Conservation (phyloP, 2,113 vertebrate species). For the Thamnophis sirtalis region DNA sequence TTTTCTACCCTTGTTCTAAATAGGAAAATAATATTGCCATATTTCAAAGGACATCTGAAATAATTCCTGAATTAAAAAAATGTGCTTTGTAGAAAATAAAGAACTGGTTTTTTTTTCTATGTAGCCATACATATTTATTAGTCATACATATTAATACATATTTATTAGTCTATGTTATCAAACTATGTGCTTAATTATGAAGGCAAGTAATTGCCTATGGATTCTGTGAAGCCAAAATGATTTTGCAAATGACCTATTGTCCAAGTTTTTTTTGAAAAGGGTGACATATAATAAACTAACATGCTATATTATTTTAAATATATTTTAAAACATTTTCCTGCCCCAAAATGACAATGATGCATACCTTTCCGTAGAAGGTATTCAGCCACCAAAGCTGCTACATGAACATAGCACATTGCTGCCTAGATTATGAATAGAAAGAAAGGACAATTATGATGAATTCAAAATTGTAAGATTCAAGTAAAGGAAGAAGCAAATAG, state of each 20-base stretch:
- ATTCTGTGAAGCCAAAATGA: background rate
- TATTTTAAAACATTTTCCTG: background rate
- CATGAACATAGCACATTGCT: slow-evolving; percentile 94
- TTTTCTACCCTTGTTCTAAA: background rate
- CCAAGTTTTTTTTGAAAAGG: background rate
- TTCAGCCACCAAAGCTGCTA: slow-evolving; percentile 91
- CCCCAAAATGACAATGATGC: background rate
- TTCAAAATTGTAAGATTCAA: background rate
- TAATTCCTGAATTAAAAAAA: background rate
- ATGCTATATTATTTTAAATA: background rate
- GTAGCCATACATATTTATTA: background rate
- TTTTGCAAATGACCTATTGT: background rate
- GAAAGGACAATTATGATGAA: background rate
- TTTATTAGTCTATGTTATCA: background rate
- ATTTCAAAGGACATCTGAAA: background rate
- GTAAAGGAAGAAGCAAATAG: background rate
- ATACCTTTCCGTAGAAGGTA: slow-evolving; percentile 93
- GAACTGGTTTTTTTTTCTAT: background rate
- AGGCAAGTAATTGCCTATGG: background rate
- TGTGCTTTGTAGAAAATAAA: background rate
- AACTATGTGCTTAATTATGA: background rate
- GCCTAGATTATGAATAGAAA: slow-evolving; percentile 73
- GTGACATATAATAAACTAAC: background rate
- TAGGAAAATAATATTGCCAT: background rate
- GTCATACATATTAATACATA: background rate